Percentiles rank a stretch among this genome's conserved stretches.
Conservation (phyloP, 2,113 vertebrate species). For the Procavia capensis region DNA sequence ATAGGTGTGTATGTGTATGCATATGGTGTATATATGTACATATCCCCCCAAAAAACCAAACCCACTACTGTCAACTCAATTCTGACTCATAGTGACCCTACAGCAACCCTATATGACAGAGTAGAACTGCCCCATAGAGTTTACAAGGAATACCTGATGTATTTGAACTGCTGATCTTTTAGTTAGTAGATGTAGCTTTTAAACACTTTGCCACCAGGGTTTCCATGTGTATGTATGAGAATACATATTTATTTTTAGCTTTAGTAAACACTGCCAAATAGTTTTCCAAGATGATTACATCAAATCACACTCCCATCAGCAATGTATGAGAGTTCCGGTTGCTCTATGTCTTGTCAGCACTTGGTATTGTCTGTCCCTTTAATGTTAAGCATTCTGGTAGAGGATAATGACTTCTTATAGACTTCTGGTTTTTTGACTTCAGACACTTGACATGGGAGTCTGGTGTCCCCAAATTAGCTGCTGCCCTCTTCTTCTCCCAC, state of each 20-base stretch:
- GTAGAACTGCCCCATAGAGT: no score
- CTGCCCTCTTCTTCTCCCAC: background rate
- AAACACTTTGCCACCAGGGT: no score
- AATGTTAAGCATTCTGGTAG: background rate
- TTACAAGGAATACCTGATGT: no score
- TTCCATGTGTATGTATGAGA: no score
- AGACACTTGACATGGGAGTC: no score
- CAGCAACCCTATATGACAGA: no score
- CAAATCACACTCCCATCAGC: background rate
- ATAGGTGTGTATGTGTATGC: background rate
- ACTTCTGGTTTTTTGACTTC: background rate
- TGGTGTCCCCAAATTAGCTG: background rate
- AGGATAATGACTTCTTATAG: background rate
- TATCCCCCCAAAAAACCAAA: no score
- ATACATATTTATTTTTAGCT: background rate
- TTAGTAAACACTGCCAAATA: background rate
- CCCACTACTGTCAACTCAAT: no score
- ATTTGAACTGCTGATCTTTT: no score
- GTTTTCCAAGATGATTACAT: background rate
- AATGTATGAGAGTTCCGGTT: background rate
- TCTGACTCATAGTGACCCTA: no score
- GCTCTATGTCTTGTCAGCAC: rapidly evolving
- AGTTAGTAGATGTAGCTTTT: no score
- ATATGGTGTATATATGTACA: no score
- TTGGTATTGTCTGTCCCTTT: background rate